Evolutionary conservation across 2,797 vertebrate species (phyloP), one percentile per base, ranked within the genome.

Genomic region (Liparis tanakae): DNA sequence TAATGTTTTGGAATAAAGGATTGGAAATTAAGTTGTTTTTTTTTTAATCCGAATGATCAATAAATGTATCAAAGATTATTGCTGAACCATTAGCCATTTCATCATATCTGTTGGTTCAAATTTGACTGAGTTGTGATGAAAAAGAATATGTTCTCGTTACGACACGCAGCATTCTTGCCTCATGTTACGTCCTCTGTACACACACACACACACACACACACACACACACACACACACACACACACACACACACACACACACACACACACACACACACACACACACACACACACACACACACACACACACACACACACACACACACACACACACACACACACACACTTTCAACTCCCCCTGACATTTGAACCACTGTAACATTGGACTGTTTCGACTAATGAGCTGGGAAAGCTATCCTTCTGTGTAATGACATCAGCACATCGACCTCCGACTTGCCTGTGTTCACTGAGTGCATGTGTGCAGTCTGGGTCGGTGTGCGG

Each of bases 391-490:
- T 8, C 4, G 18, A 46, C 10, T 14, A 13, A 9, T 1, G 22
- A 58, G 44, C 18, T 9, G 34, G 5, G 34, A 14, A 17, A 66
- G 48, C 37, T 5, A 30, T 55, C 10, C 30, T 17, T 54, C 30
- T 6, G 13, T 57, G 30, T 46, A 13, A 46, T 10, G 5, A 8
- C 8, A 63, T 51, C 3, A 9, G 51, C 20, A 34, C 15, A 8
- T 3, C 4, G 0, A 43, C 64, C 2, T 60, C 13, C 54, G 44
- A 58, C 82, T 43, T 56, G 92, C 93, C 88, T 71, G 85, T 64
- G 55, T 79, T 67, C 20, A 41, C n/a, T 20, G 85, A 58, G 0
- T 78, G 37, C 1, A 57, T 72, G 30, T 62, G 56, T 51, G 74
- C 10, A 43, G 34, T 76, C 86, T 75, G 61, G 10, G 37, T 69